Conservation (phyloP, 2,113 vertebrate genomes). For the Garra rufa region DNA sequence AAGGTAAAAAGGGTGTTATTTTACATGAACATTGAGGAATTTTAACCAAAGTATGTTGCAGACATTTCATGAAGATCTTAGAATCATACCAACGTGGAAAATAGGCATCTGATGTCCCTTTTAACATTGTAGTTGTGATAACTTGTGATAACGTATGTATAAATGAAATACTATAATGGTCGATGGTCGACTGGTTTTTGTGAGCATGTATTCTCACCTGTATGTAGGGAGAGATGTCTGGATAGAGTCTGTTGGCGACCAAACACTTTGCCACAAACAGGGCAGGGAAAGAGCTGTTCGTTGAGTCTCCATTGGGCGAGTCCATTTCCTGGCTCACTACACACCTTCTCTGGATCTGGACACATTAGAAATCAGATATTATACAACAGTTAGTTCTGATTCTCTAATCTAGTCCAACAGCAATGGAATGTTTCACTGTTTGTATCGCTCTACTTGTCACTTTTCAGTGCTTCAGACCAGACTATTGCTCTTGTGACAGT, state of each 20-base stretch:
- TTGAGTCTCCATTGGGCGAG: conserved; percentile 89
- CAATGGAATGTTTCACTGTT: neutral
- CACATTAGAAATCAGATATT: neutral
- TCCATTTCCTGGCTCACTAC: conserved; percentile 87
- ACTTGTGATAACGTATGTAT: no score
- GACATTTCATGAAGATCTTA: no score
- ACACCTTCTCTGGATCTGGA: conserved; percentile 87
- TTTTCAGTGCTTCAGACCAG: neutral
- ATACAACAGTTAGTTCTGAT: neutral
- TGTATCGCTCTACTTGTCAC: neutral
- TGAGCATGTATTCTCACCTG: conserved; percentile 80
- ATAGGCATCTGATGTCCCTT: no score
- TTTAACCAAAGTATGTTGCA: no score
- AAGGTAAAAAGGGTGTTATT: no score
- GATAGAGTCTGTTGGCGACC: conserved; percentile 96
- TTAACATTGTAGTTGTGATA: no score
- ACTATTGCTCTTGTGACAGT: neutral
- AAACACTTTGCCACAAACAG: conserved; percentile 96
- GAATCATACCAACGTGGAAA: no score
- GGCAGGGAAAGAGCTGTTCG: conserved; percentile 94
- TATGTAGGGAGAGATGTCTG: conserved; percentile 94
- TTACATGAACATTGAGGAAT: no score
- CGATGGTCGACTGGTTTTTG: neutral
- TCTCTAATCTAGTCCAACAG: neutral
- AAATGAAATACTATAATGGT: no score